phyloP scores from a whole-genome alignment of 1,140 invertebrate genomes.

The Macrostomum lignano region DNA sequence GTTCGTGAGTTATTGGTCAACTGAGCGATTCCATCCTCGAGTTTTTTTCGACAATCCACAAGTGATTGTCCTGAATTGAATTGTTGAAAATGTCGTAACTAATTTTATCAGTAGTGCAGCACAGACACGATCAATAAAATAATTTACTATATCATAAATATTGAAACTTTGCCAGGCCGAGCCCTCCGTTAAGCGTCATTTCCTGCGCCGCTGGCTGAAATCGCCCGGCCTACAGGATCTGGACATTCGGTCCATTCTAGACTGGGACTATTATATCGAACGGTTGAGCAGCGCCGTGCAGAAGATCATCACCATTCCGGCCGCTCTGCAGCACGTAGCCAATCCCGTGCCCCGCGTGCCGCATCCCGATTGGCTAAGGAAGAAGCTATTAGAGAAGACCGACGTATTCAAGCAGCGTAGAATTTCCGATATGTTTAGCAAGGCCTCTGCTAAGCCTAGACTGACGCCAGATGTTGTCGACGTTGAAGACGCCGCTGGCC shows the following conservation, averaged over 20 bases:
- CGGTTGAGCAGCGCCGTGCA: slow-evolving; percentile 67
- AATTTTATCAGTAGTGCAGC: too few species aligned
- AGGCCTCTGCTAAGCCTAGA: too few species aligned
- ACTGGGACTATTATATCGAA: slow-evolving; percentile 95
- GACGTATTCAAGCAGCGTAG: slow-evolving; percentile 65
- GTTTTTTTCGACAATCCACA: too few species aligned
- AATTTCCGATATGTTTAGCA: slow-evolving; percentile 86
- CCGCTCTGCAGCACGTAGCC: slow-evolving; percentile 57
- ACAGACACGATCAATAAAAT: too few species aligned
- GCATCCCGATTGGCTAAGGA: slow-evolving; percentile 90
- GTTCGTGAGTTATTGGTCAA: too few species aligned
- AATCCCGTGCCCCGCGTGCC: slow-evolving; percentile 78
- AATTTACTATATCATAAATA: too few species aligned
- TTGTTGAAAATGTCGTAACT: too few species aligned
- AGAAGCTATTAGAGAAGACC: slow-evolving; percentile 65
- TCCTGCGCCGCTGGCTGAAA: slow-evolving; percentile 73
- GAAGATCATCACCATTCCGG: slow-evolving; percentile 96
- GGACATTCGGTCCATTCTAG: slow-evolving; percentile 60
- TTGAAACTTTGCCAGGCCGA: too few species aligned
- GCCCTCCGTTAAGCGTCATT: slow-evolving; percentile 52
- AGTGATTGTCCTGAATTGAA: too few species aligned
- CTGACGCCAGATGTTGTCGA: too few species aligned
- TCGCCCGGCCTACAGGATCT: slow-evolving; percentile 39
- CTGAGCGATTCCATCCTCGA: too few species aligned
- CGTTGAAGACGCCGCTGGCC: too few species aligned